Percentiles rank a stretch among this genome's conserved stretches.
phyloP scores from a whole-genome alignment of 2,113 vertebrate species.

The Ahaetulla prasina region DNA sequence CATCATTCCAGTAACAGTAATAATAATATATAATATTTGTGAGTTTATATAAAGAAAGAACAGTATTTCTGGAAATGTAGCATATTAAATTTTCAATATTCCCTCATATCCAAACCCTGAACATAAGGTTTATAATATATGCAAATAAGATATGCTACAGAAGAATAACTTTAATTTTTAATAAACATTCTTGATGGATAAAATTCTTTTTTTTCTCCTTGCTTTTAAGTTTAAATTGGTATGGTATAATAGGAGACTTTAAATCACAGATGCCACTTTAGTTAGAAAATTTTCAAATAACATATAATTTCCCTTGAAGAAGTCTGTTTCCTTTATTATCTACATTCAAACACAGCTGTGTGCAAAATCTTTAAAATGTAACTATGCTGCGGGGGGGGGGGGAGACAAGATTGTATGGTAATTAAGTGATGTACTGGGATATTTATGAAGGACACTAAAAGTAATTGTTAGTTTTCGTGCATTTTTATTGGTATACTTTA shows the following conservation, averaged over 20 bases:
- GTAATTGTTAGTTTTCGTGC: background rate
- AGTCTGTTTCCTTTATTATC: conserved; percentile 12
- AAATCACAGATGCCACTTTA: conserved; percentile 23
- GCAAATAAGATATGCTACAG: background rate
- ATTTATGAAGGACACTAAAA: background rate
- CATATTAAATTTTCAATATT: background rate
- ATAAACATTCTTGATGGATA: conserved; percentile 7
- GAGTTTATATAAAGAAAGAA: background rate
- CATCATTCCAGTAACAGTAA: background rate
- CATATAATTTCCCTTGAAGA: conserved; percentile 3
- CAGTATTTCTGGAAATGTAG: background rate
- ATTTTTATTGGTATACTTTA: conserved; percentile 5
- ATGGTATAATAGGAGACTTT: background rate
- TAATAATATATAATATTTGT: background rate
- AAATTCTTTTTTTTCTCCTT: background rate
- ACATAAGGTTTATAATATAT: background rate
- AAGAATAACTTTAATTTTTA: conserved; percentile 31
- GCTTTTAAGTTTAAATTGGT: background rate
- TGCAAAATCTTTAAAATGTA: conserved; percentile 5
- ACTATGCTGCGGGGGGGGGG: background rate
- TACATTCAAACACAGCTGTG: conserved; percentile 15
- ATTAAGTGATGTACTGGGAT: background rate
- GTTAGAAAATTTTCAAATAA: background rate
- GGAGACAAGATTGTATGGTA: background rate
- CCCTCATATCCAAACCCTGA: background rate